Conservation (phyloP, 2,113 vertebrate genomes). For the Anoura caudifer region DNA sequence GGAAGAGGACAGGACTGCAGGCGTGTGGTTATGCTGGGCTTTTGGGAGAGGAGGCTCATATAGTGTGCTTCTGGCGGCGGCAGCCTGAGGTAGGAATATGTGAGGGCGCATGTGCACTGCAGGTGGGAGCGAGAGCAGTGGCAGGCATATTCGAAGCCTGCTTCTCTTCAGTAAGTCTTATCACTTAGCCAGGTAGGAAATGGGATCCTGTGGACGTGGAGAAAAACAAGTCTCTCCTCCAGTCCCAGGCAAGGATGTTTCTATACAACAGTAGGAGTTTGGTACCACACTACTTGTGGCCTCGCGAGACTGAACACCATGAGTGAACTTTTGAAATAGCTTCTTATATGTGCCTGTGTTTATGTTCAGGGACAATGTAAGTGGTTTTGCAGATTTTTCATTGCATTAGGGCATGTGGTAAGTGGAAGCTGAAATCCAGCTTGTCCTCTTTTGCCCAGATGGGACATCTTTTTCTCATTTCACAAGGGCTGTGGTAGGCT, state of each 20-base stretch:
- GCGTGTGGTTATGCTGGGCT: neutral
- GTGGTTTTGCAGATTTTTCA: neutral
- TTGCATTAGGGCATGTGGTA: neutral
- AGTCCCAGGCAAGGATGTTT: neutral
- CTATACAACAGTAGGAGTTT: neutral
- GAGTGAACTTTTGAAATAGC: neutral
- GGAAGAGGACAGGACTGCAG: too few species aligned
- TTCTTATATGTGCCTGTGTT: neutral
- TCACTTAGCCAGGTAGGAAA: neutral
- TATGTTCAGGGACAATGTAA: neutral
- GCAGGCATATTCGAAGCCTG: neutral
- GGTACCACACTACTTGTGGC: neutral
- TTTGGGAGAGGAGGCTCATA: neutral
- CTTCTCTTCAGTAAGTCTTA: neutral
- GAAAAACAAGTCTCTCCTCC: neutral
- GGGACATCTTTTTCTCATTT: neutral
- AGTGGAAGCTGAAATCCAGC: neutral
- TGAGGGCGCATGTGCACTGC: neutral
- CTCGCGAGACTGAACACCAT: neutral
- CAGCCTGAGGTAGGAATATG: neutral
- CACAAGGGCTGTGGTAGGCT: neutral
- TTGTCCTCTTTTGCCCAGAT: neutral
- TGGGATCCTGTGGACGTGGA: neutral
- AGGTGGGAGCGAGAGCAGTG: neutral
- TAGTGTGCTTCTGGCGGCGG: neutral